Base-by-base conservation (phyloP, 2,888 invertebrate species). In the Rhagium mordax region DNA sequence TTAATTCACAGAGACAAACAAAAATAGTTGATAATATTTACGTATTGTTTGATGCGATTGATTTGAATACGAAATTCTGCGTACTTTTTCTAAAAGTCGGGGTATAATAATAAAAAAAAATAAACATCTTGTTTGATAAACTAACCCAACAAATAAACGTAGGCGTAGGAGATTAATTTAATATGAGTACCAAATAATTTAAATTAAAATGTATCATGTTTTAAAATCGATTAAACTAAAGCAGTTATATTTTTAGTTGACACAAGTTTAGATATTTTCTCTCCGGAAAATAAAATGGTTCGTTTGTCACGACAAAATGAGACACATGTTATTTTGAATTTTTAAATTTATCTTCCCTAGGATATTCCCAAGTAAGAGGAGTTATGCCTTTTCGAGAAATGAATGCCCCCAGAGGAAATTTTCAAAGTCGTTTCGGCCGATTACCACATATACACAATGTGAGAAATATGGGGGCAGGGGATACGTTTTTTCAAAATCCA, bases 401-500 rank as follows among this genome's bases (percentile, higher is more conserved):
- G 72, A 79, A 75, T 74, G 68, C 80, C 74, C 79, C 78, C 69
- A 79, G 79, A 78, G 81, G 78, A 76, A 81, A 76, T 75, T 79
- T 78, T 74, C 81, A 75, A 60, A 80, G 78, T 76, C 79, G 81
- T 55, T 81, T 79, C 49, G 78, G 79, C 73, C 74, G 80, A 57
- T 79, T 74, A 60, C 75, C 72, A 67, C 48, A 72, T 65, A 68
- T 79, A 71, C 80, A 81, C 78, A 81, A 79, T 75, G 77, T 83
- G 72, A 78, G 84, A 79, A 83, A 85, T 81, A 82, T 86, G 83
- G 86, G 85, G 66, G 86, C 86, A 29, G 87, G 87, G 51, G 87
- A 87, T 78, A 85, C 84, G 66, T 83, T 84, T 76, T 82, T 83
- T 74, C 85, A 85, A 78, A 84, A 80, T 78, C 83, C 84, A 68